Evolutionary conservation across 2,888 invertebrate genomes (phyloP).

Genomic region (Lagria hirta): DNA sequence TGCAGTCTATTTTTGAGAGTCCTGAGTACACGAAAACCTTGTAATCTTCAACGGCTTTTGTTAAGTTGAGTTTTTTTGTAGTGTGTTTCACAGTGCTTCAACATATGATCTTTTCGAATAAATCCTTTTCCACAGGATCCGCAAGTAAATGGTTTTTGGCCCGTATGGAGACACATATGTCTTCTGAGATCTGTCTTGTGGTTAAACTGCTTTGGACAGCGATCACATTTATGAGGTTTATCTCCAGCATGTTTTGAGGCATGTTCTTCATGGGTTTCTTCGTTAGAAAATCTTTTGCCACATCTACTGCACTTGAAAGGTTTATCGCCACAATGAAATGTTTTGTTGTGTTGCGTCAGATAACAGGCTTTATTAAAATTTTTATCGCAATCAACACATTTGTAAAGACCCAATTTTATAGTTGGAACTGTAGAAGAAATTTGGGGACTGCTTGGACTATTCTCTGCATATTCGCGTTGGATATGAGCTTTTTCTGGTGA

Average conservation of each 20-base stretch:
- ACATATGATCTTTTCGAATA: constrained; percentile 88
- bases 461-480: constrained; percentile 48
- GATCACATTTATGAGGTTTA: constrained; percentile 83
- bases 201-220: constrained; percentile 86
- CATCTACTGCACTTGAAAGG: constrained; percentile 83
- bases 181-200: constrained; percentile 87
- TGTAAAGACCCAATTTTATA: constrained; percentile 52
- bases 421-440: constrained; percentile 44
- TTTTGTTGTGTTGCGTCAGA: constrained; percentile 87
- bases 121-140: constrained; percentile 83
- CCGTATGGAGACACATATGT: constrained; percentile 86
- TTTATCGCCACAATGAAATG: constrained; percentile 83
- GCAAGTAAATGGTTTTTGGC: constrained; percentile 80
- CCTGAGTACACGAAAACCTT: constrained; percentile 4
- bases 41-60: too few species aligned
- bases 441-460: constrained; percentile 41
- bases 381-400: constrained; percentile 82
- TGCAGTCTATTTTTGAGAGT: constrained; percentile 21
- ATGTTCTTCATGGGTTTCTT: constrained; percentile 72
- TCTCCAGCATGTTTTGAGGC: constrained; percentile 76
- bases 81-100: constrained; percentile 83
- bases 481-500: constrained; percentile 48
- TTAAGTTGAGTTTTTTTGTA: constrained; percentile 58
- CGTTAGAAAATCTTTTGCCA: constrained; percentile 79
- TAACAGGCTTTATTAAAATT: constrained; percentile 84